Evolutionary conservation across 2,113 vertebrate species (phyloP), one percentile per base, ranked within the genome.

Genomic region (Gallinago jamesoni): DNA sequence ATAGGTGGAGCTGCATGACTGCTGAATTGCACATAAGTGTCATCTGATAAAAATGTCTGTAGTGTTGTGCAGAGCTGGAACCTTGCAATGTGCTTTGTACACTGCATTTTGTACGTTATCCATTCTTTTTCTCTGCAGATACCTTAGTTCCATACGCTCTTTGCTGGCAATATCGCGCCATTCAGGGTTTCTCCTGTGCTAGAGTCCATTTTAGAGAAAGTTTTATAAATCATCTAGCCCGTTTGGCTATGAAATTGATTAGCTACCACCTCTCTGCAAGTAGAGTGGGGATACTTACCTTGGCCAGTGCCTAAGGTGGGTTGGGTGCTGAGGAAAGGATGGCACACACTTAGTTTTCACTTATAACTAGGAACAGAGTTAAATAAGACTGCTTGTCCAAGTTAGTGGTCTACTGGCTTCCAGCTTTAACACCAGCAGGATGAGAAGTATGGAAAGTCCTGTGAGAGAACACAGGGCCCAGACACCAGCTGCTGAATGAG

Each of bases 31-130:
- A 35, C 18, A 12, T 6, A 41, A 27, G 31, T 43, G 21, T 9
- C 21, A 2, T 21, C 16, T 31, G 15, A 27, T 73, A 18, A 30
- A 39, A 56, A 27, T 0, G 4, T 23, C 2, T 3, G 2, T 6
- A 15, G 41, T 4, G 1, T 19, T 23, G 17, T 35, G 18, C 50
- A 31, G 35, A 50, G 43, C 35, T 64, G 72, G 24, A 23, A 75
- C 45, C 19, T 15, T 33, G 37, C 37, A 6, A 2, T 9, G 6
- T 21, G 28, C 12, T 47, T 23, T 31, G 0, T 19, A 20, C 35
- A 31, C 14, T 25, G 47, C 47, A 48, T 48, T 48, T 48, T 48
- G 47, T 19, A 30, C 35, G 22, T 27, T 21, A 33, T 2, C 8
- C 1, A 12, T 27, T 31, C 8, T 80, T 35, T 35, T 43, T 66